Base-by-base conservation (phyloP, 2,888 invertebrate genomes). In the Carcina quercana region DNA sequence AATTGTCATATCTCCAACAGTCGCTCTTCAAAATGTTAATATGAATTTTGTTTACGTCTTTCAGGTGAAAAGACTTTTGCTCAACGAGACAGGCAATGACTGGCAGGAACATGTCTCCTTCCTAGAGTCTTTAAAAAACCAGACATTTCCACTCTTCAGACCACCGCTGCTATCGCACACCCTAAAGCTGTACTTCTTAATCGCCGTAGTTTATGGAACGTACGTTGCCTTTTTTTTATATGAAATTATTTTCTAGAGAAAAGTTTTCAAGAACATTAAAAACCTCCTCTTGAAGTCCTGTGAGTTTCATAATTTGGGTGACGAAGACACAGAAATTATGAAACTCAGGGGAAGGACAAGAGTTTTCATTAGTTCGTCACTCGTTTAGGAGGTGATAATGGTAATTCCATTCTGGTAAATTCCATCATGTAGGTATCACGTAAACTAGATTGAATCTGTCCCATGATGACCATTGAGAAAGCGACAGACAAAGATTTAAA, bases 171-270 rank as follows among this genome's bases (percentile, higher is more conserved):
- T 86, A 1, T 59, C 52, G 32, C 64, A 69, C 13, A 86, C 86
- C 0, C 21, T 74, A 2, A 67, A 87, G n/a, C 67, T 84, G n/a
- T 85, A 82, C 50, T 64, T 70, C 24, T 71, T 88, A 15, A 85
- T 85, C 49, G 80, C 86, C 43, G 65, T 82, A 1, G 83, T 87
- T 34, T 87, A 88, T 76, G 83, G 85, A 50, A 83, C 86, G 87
- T 88, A 60, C 68, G 74, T 40, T 15, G 1, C 5, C 6, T 5
- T 12, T 24, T 5, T 8, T n/a, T 20, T 20, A 2, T n/a, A 19
- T 2, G 19, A 19, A 6, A 19, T 8, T 19, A 19, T 6, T 19
- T 2, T 8, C 6, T 19, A 8, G 19, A 19, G 6, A 19, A 2
- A 19, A 19, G 6, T 19, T 19, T 19, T 19, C 19, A 19, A 19